These are phyloP conservation scores for Asbolus verrucosus DNA, from an alignment of 1,140 invertebrate species.

Conservation along the genomic window DNA sequence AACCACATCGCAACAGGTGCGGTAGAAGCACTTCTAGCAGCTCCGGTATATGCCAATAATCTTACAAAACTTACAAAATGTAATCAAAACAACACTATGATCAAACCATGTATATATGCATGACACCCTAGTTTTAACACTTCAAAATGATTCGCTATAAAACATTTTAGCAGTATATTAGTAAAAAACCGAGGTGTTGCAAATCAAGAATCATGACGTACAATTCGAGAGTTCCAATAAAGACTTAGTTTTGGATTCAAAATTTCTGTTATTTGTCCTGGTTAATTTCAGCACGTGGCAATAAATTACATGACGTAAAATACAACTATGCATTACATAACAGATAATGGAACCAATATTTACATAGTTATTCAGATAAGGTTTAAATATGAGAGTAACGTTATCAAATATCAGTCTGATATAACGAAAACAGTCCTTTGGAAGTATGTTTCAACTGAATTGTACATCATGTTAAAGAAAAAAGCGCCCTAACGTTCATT, in stretches of 20 bases:
- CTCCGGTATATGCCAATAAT: constrained; percentile 62
- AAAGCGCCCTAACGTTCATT: constrained; percentile 55
- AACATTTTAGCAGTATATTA: constrained; percentile 31
- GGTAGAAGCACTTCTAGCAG: constrained; percentile 61
- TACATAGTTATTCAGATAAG: constrained; percentile 12
- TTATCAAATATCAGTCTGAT: not conserved
- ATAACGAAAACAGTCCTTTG: constrained; percentile 38
- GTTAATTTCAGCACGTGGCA: not conserved
- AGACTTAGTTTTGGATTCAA: too few species aligned
- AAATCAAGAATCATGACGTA: constrained; percentile 1
- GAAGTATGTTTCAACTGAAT: not conserved
- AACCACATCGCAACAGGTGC: constrained; percentile 61
- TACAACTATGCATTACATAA: constrained; percentile 12
- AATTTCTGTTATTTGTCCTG: not conserved
- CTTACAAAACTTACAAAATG: constrained; percentile 66
- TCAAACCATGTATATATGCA: constrained; percentile 64
- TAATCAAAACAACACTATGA: constrained; percentile 65
- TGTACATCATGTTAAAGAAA: constrained; percentile 20
- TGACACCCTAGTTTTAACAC: constrained; percentile 43
- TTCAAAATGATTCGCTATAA: constrained; percentile 28
- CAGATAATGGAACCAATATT: constrained; percentile 23
- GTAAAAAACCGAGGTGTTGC: constrained; percentile 38
- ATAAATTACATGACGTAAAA: constrained; percentile 15
- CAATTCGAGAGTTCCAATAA: constrained; percentile 1
- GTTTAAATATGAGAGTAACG: not conserved